Percentiles rank a stretch among this genome's conserved stretches.
Conservation (phyloP, 1,140 invertebrate genomes). For the Samia ricini region DNA sequence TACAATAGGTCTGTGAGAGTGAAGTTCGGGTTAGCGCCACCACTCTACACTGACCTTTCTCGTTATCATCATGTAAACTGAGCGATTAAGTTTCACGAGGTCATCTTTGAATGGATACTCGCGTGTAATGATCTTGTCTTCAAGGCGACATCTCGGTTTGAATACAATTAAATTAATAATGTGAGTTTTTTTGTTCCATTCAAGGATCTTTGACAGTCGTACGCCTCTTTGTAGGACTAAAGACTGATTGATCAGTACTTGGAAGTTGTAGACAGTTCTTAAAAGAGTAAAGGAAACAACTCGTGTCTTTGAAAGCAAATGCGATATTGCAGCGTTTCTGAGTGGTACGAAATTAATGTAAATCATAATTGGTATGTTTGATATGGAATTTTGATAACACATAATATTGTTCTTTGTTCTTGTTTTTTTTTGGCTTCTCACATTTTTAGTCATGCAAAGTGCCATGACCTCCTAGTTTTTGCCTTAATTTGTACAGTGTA, state of each 20-base stretch:
- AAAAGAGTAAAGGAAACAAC: conserved; percentile 10
- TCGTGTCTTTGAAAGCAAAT: conserved; percentile 6
- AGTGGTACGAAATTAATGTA: not conserved
- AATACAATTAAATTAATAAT: conserved; percentile 65
- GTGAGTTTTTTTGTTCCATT: conserved; percentile 64
- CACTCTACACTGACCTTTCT: conserved; percentile 46
- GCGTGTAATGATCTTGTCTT: conserved; percentile 46
- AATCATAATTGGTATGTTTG: conserved; percentile 13
- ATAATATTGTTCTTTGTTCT: conserved; percentile 44
- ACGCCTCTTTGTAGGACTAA: conserved; percentile 19
- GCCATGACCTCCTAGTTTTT: conserved; percentile 61
- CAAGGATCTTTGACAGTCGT: conserved; percentile 54
- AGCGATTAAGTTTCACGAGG: conserved; percentile 13
- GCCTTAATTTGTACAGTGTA: conserved; percentile 50
- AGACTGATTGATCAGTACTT: conserved; percentile 19
- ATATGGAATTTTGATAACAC: conserved; percentile 17
- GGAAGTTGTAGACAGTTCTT: conserved; percentile 17
- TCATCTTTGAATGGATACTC: conserved; percentile 38
- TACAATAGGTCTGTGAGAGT: conserved; percentile 56
- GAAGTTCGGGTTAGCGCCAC: conserved; percentile 55
- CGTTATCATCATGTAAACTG: conserved; percentile 10
- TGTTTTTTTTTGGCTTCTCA: conserved; percentile 39
- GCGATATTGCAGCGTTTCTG: not conserved
- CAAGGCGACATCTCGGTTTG: conserved; percentile 62
- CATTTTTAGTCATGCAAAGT: conserved; percentile 52